Conservation (phyloP, 1,140 invertebrate genomes). For the Periplaneta americana region DNA sequence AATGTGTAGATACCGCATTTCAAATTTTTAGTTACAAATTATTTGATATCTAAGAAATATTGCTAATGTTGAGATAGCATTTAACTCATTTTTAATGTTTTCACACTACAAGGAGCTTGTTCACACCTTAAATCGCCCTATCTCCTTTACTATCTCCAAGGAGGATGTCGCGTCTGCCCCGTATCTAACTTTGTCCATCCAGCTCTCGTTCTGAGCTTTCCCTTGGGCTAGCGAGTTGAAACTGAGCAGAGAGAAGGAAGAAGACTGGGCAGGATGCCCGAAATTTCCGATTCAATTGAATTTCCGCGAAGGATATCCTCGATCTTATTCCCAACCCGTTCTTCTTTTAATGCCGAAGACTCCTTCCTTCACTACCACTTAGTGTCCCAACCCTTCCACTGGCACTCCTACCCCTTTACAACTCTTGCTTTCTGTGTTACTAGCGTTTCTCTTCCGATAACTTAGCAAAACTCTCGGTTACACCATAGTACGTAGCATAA, state of each 20-base stretch:
- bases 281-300: background rate
- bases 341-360: background rate
- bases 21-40: no score
- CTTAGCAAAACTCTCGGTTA: background rate
- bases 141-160: no score
- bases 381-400: background rate
- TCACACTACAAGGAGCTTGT: no score
- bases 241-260: no score
- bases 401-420: no score
- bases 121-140: no score
- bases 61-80: no score
- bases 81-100: no score
- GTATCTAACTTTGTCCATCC: no score
- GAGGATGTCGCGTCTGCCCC: no score
- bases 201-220: background rate
- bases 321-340: background rate
- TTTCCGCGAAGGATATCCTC: background rate
- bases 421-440: background rate
- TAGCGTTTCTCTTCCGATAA: background rate
- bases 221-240: background rate
- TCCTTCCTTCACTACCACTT: background rate
- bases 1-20: no score
- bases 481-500: background rate
- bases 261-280: background rate
- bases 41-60: no score